Evolutionary conservation across 2,113 vertebrate species (phyloP).

Genomic region (Emydura subglobosa): DNA sequence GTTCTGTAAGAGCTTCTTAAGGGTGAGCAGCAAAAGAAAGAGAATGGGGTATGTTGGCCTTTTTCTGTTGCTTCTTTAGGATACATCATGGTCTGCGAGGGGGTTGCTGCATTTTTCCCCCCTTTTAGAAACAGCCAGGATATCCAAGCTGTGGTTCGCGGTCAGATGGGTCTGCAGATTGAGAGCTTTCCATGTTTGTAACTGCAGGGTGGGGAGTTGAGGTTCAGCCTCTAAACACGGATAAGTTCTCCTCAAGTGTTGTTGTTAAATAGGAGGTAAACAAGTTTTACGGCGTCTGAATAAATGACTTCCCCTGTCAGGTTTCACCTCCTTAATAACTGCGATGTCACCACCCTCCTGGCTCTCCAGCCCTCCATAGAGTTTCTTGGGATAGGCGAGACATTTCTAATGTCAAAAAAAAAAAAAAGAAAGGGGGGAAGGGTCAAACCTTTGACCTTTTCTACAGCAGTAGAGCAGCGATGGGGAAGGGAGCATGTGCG

Average conservation of each 20-base stretch:
- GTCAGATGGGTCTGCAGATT: not conserved
- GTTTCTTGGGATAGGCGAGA: not conserved
- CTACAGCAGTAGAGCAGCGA: not conserved
- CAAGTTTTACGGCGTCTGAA: not conserved
- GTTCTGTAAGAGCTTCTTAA: fast-evolving
- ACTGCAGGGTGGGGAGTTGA: not conserved
- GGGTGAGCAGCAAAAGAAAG: not conserved
- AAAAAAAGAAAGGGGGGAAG: too few species aligned
- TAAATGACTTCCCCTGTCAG: not conserved
- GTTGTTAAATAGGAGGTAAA: not conserved
- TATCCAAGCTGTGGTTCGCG: not conserved
- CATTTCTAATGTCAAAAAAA: too few species aligned
- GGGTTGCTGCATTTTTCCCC: not conserved
- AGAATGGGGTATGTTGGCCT: fast-evolving
- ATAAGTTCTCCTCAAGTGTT: not conserved
- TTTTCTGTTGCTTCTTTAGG: not conserved
- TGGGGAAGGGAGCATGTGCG: not conserved
- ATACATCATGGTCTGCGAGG: not conserved
- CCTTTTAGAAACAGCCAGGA: not conserved
- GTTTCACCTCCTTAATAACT: not conserved
- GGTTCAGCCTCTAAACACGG: not conserved
- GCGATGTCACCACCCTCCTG: not conserved
- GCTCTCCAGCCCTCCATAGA: not conserved
- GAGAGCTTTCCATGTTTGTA: not conserved
- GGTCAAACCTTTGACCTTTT: too few species aligned